These are phyloP conservation scores for Magallana angulata DNA, from an alignment of 1,140 invertebrate genomes.

Conservation along the genomic window DNA sequence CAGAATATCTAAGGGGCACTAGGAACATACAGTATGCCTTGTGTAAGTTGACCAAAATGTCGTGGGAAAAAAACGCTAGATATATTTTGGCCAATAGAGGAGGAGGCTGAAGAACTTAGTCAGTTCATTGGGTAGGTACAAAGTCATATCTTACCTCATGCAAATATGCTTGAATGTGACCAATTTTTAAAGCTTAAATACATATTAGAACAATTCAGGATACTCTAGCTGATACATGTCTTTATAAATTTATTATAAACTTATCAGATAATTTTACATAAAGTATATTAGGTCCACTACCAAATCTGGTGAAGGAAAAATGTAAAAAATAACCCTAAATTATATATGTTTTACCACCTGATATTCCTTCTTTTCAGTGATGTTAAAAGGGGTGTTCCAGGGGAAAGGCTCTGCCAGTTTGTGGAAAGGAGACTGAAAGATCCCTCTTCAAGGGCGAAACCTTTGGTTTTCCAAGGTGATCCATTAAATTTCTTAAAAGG, in stretches of 20 bases:
- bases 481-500: not conserved
- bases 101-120: not conserved
- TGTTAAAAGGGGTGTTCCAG: conserved; percentile 6
- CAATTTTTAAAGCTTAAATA: no score
- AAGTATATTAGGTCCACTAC: no score
- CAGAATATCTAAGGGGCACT: not conserved
- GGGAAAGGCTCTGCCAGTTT: not conserved
- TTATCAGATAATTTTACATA: no score
- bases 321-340: no score
- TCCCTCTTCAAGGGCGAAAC: not conserved
- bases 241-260: no score
- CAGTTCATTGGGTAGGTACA: conserved; percentile 5
- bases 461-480: not conserved
- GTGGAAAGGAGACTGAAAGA: not conserved
- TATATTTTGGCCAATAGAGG: not conserved
- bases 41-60: not conserved
- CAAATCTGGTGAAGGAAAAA: no score
- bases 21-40: not conserved
- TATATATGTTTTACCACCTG: no score
- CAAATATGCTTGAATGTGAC: no score
- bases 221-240: no score
- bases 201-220: no score
- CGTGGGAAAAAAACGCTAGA: not conserved
- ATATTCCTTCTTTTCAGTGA: not conserved
- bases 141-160: no score